Evolutionary conservation across 2,797 vertebrate genomes (phyloP), one percentile per base, ranked within the genome.

Genomic region (Sternarchorhynchus goeldii): DNA sequence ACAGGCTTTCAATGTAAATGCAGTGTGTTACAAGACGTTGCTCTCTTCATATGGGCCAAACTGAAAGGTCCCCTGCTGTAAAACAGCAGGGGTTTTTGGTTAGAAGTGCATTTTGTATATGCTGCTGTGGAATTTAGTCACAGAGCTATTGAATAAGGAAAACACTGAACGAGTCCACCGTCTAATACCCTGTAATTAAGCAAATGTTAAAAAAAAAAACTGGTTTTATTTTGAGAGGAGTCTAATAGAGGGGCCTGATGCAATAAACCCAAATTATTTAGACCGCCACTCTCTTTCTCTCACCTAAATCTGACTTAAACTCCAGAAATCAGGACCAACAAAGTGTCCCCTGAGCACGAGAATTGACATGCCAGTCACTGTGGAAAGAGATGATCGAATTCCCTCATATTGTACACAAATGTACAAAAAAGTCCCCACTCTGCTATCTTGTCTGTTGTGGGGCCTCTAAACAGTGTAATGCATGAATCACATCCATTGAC

Each of bases 401-500:
- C 25, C 25, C 0, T 25, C 25, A 25, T 25, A 25, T 12, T 36
- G 0, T 36, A 4, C 6, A 36, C 34, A 36, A 4, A 36, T 36
- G 34, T 36, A 7, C 34, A 7, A 7, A 36, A 7, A 36, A 36
- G 4, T 36, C 0, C 34, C 34, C 1, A 36, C 34, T 36, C 34
- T 36, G 8, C 2, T 50, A 10, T 50, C 45, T 14, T 50, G 21
- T 2, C n/a, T 87, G 25, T 89, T 88, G 84, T 82, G 82, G 80
- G 75, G 84, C 88, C 86, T 81, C 59, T 75, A 78, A 57, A 77
- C 78, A 88, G 73, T 65, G 73, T 56, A 78, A 78, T 80, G 90
- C 86, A 88, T 89, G 88, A 89, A 87, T 89, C 86, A 87, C 82
- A 80, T 83, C 86, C 85, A 88, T 90, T 91, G 86, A 88, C 85